Base-by-base conservation (phyloP, 2,113 vertebrate species). In the Elephas maximus region DNA sequence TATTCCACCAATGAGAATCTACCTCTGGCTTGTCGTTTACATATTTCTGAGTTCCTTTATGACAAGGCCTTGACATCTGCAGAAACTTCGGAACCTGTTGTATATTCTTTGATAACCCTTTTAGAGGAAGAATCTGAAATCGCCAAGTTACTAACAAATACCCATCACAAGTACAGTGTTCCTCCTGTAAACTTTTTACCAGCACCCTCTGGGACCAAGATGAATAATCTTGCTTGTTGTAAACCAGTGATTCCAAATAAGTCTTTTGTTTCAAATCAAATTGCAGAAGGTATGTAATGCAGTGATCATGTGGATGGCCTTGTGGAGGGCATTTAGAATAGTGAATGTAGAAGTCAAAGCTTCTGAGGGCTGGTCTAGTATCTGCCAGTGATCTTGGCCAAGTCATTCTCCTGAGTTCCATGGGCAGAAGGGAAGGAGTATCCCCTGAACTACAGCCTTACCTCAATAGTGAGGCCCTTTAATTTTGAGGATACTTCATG, bases 11-110 rank as follows among this genome's bases (percentile, higher is more conserved):
- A 99, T 0, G 99, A 99, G 88, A 98, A 98, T 11, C 91, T 99
- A 8, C 98, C 99, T 90, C 98, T 99, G 60, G 98, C 99, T 23
- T 99, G 99, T 95, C 99, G 99, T 74, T 99, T 99, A 91, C 98
- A 98, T 57, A 98, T 99, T 92, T 99, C 99, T 2, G 99, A 99
- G 83, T 98, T 98, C 67, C 99, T 99, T 79, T 99, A 99, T 88
- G 98, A 98, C 86, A 99, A 99, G 97, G 99, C 99, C 15, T 94
- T 99, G 96, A 92, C 95, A 6, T 99, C 99, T 60, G 99, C 99
- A 48, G 98, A 98, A 93, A 98, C 97, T 53, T 98, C 98, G 1
- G 99, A 99, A 95, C 99, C 99, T 1, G 99, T 99, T 24, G 98
- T 99, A 37, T 99, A 99, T 98, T 99, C 99, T 26, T 98, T 99